Percentiles rank a stretch among this genome's conserved stretches.
These are phyloP conservation scores for Melangyna quadrimaculata DNA, from an alignment of 2,888 invertebrate species.

Conservation along the genomic window DNA sequence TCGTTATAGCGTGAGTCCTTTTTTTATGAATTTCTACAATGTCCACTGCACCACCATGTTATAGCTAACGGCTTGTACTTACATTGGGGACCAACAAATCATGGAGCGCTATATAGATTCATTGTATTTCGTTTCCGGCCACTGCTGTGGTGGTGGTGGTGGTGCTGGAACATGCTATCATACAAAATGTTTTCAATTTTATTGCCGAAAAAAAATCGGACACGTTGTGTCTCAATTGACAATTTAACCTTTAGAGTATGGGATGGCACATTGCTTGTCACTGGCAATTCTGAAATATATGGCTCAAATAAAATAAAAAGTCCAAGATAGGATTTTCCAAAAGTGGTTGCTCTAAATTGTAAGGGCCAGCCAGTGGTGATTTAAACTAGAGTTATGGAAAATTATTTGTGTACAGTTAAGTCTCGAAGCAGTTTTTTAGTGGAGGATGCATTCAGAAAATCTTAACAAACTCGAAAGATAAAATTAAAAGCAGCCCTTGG, in stretches of 20 bases:
- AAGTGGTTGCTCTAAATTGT: too few species aligned
- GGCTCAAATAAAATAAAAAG: neutral
- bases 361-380: too few species aligned
- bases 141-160: neutral
- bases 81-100: neutral
- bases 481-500: too few species aligned
- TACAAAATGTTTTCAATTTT: slow-evolving; percentile 36
- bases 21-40: slow-evolving; percentile 6
- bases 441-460: too few species aligned
- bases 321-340: too few species aligned
- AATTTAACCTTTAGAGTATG: neutral
- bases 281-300: neutral
- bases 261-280: neutral
- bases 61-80: neutral
- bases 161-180: slow-evolving; percentile 48
- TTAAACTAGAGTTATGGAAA: too few species aligned
- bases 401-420: too few species aligned
- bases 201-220: neutral
- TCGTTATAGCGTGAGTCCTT: neutral
- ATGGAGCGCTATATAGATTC: neutral
- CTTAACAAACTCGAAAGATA: too few species aligned
- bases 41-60: slow-evolving; percentile 11
- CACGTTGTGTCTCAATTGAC: neutral
- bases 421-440: too few species aligned
- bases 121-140: neutral